Base-by-base conservation (phyloP, 2,888 invertebrate species). In the Mythimna ferrago region DNA sequence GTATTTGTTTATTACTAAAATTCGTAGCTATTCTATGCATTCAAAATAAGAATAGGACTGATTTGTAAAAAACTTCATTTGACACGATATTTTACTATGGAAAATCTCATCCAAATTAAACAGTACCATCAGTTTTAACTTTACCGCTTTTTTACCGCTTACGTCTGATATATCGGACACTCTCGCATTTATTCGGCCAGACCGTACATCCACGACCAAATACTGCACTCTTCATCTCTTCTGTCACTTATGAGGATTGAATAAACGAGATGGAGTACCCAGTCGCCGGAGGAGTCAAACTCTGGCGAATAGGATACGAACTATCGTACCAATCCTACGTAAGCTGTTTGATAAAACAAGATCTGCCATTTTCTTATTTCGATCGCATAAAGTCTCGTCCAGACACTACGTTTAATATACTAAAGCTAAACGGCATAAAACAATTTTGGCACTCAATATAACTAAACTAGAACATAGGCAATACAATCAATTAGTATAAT, bases 371-470 rank as follows among this genome's bases (percentile, higher is more conserved):
- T 26, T n/a, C 21, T 78, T 78, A 71, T 71, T 32, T 71, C n/a
- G 2, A 48, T 35, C 16, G 53, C 58, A 21, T 21, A 51, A 26
- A 21, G 16, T 44, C 51, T 57, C 54, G 64, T 66, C 61, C 76
- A 75, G 65, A 75, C 67, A 83, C 67, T 74, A 21, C 35, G 41
- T 56, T 64, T 35, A 2, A 65, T n/a, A 61, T 60, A 66, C 61
- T 84, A 78, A 81, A 63, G 19, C 72, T 78, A 66, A 73, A 58
- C 53, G 26, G 60, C 21, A 14, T 63, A 66, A 67, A 64, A 35
- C 2, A 71, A 77, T 73, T 86, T 86, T 86, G 86, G 86, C 80
- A 84, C 85, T 65, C 66, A 82, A 86, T 56, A 41, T 60, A 79
- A 84, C 35, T 64, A 73, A 76, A 75, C 57, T 68, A 68, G 64